phyloP scores from a whole-genome alignment of 2,113 vertebrate species.

The Archocentrus centrarchus region DNA sequence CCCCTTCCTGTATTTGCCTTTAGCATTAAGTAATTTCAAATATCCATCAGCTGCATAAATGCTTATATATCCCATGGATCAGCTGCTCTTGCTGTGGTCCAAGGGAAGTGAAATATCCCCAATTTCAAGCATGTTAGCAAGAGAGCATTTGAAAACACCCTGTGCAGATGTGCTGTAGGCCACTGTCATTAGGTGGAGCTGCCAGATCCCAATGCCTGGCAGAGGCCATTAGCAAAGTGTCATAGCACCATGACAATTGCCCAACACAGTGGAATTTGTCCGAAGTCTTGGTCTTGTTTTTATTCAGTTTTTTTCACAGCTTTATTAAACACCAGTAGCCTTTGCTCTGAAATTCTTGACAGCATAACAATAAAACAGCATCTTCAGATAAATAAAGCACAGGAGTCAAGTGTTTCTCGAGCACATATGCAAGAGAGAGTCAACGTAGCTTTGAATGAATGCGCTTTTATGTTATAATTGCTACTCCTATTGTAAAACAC shows the following conservation, averaged over 20 bases:
- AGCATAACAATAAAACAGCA: not conserved
- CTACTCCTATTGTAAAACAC: not conserved
- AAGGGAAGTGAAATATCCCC: slow-evolving; percentile 15
- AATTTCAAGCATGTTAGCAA: slow-evolving; percentile 8
- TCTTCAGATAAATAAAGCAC: slow-evolving; percentile 1
- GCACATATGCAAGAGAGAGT: not conserved
- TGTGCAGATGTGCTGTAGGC: slow-evolving; percentile 30
- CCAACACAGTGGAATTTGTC: slow-evolving; percentile 7
- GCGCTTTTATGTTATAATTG: not conserved
- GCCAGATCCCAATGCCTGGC: slow-evolving; percentile 22
- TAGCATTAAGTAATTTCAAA: slow-evolving; percentile 2
- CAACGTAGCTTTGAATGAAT: not conserved
- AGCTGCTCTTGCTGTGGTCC: not conserved
- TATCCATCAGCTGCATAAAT: slow-evolving; percentile 11
- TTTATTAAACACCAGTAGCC: not conserved
- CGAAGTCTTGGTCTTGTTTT: slow-evolving; percentile 9
- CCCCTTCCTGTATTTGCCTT: not conserved
- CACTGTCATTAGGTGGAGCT: slow-evolving; percentile 32
- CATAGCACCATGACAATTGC: not conserved
- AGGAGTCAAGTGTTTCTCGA: not conserved
- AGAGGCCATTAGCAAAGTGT: slow-evolving; percentile 13
- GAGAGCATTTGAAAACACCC: slow-evolving; percentile 23
- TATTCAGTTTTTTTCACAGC: not conserved
- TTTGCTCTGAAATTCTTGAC: not conserved
- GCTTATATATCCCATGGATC: not conserved